These are phyloP conservation scores for Adelges cooleyi DNA, from an alignment of 1,140 invertebrate species.

Conservation along the genomic window DNA sequence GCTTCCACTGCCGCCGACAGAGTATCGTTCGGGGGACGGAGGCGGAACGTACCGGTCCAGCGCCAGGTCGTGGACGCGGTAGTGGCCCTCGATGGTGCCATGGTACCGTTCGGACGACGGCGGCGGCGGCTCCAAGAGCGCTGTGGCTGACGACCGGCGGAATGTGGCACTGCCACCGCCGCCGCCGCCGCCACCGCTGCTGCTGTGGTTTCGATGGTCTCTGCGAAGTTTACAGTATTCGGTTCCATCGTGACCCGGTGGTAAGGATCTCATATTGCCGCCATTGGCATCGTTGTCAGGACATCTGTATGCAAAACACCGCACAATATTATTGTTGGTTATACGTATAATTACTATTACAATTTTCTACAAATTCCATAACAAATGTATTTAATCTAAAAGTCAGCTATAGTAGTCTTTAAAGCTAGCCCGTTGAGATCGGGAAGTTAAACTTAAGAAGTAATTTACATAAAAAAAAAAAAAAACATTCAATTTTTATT, in stretches of 20 bases:
- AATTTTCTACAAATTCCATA: too few relatives aligned
- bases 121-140: conserved; percentile 1
- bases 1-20: background rate
- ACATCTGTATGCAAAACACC: background rate
- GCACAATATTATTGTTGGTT: too few relatives aligned
- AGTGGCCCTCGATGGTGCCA: conserved; percentile 19
- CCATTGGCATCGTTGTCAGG: conserved; percentile 23
- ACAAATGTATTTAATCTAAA: too few relatives aligned
- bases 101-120: conserved; percentile 6
- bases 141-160: conserved; percentile 2
- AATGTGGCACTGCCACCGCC: background rate
- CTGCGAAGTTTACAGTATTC: conserved; percentile 25
- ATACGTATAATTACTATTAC: too few relatives aligned
- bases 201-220: conserved; percentile 1
- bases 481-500: too few relatives aligned
- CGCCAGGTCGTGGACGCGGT: conserved; percentile 17
- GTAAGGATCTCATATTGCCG: conserved; percentile 26
- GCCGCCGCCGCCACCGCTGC: background rate
- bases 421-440: too few relatives aligned
- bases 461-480: too few relatives aligned
- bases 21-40: conserved; percentile 21
- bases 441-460: too few relatives aligned
- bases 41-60: conserved; percentile 18
- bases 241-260: conserved; percentile 23
- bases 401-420: too few relatives aligned